Evolutionary conservation across 2,888 invertebrate species (phyloP).

Genomic region (Clitarchus hookeri): DNA sequence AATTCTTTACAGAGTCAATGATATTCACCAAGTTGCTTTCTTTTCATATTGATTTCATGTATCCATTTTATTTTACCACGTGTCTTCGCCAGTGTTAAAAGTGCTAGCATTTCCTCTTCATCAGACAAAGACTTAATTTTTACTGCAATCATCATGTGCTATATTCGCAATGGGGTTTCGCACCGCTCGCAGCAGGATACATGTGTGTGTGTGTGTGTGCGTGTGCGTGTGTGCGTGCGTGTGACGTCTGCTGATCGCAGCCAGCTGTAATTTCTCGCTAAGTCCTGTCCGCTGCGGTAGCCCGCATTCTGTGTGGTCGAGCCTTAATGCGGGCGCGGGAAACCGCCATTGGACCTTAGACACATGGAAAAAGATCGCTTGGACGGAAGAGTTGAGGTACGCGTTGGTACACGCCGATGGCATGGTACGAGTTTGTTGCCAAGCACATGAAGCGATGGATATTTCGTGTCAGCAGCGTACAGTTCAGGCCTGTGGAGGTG

Average conservation of each 20-base stretch:
- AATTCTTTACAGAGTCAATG: background rate
- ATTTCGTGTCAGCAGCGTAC: too few relatives aligned
- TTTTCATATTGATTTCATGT: conserved; percentile 1
- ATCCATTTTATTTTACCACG: conserved; percentile 11
- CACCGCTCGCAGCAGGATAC: background rate
- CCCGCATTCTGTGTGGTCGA: conserved; percentile 20
- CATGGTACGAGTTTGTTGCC: too few relatives aligned
- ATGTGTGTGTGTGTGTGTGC: background rate
- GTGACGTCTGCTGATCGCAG: conserved; percentile 16
- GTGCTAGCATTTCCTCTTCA: conserved; percentile 3
- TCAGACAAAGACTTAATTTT: background rate
- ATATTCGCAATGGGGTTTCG: background rate
- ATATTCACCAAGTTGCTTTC: conserved; percentile 15
- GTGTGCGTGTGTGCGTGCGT: background rate
- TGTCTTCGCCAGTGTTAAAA: background rate
- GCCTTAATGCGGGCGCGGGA: background rate
- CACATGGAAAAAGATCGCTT: too few relatives aligned
- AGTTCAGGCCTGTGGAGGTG: too few relatives aligned
- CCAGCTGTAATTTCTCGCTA: background rate
- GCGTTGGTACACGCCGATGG: too few relatives aligned
- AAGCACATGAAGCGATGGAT: too few relatives aligned
- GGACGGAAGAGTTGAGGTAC: too few relatives aligned
- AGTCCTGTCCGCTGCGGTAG: conserved; percentile 11
- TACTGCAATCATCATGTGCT: background rate
- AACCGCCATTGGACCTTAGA: too few relatives aligned